Evolutionary conservation across 2,888 invertebrate species (phyloP).

Genomic region (Megalurothrips usitatus): DNA sequence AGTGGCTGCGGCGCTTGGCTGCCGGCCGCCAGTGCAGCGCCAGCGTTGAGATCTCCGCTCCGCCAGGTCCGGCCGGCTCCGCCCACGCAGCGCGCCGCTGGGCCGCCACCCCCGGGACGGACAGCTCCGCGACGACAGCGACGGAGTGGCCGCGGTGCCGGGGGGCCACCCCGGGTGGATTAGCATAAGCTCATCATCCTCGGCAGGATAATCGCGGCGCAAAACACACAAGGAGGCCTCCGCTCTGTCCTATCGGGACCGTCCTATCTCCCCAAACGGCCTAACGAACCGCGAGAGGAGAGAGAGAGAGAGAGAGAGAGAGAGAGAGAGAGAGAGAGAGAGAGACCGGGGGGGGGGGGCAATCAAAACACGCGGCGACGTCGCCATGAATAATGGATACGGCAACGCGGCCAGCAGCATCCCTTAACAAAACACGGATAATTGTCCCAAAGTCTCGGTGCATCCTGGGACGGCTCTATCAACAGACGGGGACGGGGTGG

Average conservation of each 20-base stretch:
- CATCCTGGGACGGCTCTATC: not conserved
- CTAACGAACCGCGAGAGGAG: not conserved
- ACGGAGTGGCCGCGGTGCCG: not conserved
- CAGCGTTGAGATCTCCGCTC: too few species aligned
- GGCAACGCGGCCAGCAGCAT: not conserved
- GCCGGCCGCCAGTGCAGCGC: too few species aligned
- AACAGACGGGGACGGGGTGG: not conserved
- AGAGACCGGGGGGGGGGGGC: not conserved
- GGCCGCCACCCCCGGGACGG: too few species aligned
- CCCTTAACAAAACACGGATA: constrained; percentile 5
- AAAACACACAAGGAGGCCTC: not conserved
- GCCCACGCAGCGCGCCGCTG: too few species aligned
- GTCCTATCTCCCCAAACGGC: not conserved
- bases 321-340: not conserved
- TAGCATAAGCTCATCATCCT: not conserved
- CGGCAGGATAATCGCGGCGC: not conserved
- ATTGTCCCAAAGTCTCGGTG: not conserved
- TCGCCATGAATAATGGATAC: not conserved
- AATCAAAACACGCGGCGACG: constrained; percentile 2
- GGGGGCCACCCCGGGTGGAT: not conserved
- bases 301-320: not conserved
- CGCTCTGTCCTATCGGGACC: not conserved
- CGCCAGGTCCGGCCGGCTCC: too few species aligned
- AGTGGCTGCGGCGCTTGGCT: too few species aligned
- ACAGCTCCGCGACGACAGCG: not conserved